Percentiles rank a stretch among this genome's conserved stretches.
Evolutionary conservation across 2,113 vertebrate genomes (phyloP).

Genomic region (Apistogramma diplotaenia): DNA sequence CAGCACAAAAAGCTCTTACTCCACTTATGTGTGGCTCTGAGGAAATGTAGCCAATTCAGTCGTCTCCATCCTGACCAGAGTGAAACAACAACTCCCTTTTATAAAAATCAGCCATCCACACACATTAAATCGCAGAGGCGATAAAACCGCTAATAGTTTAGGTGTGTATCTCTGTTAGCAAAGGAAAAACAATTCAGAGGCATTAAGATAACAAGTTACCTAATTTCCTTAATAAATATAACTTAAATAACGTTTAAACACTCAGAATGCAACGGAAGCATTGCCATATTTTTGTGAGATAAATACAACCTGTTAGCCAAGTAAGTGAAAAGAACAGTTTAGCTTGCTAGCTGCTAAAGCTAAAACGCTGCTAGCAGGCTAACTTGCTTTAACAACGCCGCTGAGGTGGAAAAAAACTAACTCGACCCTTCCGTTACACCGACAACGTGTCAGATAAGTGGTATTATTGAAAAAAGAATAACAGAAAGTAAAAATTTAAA

Average conservation of each 20-base stretch:
- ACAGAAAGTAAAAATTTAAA: rapidly evolving
- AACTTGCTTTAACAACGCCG: neutral
- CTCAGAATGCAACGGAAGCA: neutral
- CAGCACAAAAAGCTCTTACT: neutral
- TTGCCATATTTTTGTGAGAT: neutral
- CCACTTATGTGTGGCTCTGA: neutral
- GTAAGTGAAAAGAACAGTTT: neutral
- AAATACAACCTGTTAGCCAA: neutral
- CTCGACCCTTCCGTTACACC: rapidly evolving
- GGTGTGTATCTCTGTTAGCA: neutral
- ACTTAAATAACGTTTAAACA: neutral
- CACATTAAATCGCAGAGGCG: neutral
- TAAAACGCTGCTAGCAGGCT: slow-evolving; percentile 8
- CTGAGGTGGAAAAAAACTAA: neutral
- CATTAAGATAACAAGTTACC: neutral
- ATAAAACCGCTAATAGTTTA: neutral
- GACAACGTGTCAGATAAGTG: rapidly evolving
- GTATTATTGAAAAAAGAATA: rapidly evolving
- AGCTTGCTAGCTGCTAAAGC: slow-evolving; percentile 8
- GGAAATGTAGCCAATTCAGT: no score
- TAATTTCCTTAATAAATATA: neutral
- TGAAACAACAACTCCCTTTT: neutral
- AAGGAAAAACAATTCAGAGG: neutral
- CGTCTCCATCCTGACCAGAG: no score
- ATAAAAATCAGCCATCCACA: neutral